A percentile compares a stretch with the other conserved stretches of the same genome.
Evolutionary conservation across 35 echinoderm and acorn worm species (phyloP).

Genomic region (Apostichopus californicus): DNA sequence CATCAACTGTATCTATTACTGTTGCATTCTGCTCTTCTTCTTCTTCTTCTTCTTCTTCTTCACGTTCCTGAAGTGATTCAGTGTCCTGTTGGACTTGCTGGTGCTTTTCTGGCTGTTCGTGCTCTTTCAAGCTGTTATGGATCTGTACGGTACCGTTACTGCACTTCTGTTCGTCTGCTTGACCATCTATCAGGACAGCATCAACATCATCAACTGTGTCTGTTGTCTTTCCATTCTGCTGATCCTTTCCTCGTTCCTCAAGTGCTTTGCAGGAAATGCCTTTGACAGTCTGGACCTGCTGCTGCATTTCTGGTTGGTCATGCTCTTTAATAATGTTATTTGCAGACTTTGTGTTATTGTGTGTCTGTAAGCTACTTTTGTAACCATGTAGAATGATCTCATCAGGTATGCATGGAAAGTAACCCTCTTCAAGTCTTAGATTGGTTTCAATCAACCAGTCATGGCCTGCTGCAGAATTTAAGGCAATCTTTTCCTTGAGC

Average conservation of each 20-base stretch:
- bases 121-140: too few relatives aligned
- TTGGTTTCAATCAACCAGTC: neutral
- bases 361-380: neutral
- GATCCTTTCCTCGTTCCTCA: neutral
- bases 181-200: neutral
- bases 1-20: too few relatives aligned
- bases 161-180: neutral
- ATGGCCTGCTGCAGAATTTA: neutral
- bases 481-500: neutral
- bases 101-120: too few relatives aligned
- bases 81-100: too few relatives aligned
- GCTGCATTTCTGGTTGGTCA: neutral
- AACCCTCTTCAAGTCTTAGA: neutral
- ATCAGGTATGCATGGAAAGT: neutral
- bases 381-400: neutral
- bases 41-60: too few relatives aligned
- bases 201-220: neutral
- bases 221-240: neutral
- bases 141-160: too few relatives aligned
- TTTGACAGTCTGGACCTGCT: neutral
- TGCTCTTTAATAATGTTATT: neutral
- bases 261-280: neutral
- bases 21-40: too few relatives aligned
- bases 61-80: too few relatives aligned
- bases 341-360: neutral